Conservation (phyloP, 2,797 vertebrate species). For the Pterois miles region DNA sequence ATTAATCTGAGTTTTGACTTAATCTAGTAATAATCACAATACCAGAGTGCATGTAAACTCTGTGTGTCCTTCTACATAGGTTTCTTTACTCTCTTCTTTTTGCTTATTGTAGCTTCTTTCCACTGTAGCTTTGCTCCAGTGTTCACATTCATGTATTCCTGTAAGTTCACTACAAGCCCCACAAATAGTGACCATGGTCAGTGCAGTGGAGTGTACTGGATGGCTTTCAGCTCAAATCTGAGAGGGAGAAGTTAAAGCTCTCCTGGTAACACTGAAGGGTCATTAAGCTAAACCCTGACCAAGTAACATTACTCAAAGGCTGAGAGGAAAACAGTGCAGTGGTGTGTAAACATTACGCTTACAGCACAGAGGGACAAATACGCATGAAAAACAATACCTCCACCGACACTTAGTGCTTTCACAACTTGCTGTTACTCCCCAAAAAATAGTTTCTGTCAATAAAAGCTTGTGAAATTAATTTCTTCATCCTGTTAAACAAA, state of each 20-base stretch:
- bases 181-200: neutral
- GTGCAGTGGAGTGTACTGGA: neutral
- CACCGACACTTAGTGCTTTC: neutral
- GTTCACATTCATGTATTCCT: neutral
- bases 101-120: neutral
- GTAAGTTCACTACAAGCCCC: neutral
- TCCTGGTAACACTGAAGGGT: neutral
- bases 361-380: neutral
- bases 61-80: neutral
- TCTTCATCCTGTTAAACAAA: too few species aligned
- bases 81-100: neutral
- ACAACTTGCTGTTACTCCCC: neutral
- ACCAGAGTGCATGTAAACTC: neutral
- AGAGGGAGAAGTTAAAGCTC: neutral
- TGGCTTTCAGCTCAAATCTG: neutral
- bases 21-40: conserved; percentile 3
- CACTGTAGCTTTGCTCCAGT: neutral
- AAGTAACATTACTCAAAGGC: neutral
- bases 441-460: neutral
- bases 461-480: conserved; percentile 20
- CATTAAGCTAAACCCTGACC: neutral
- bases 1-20: conserved; percentile 14
- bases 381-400: neutral
- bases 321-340: neutral
- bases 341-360: neutral